Conservation (phyloP, 2,113 vertebrate species). For the Trogon melanurus region DNA sequence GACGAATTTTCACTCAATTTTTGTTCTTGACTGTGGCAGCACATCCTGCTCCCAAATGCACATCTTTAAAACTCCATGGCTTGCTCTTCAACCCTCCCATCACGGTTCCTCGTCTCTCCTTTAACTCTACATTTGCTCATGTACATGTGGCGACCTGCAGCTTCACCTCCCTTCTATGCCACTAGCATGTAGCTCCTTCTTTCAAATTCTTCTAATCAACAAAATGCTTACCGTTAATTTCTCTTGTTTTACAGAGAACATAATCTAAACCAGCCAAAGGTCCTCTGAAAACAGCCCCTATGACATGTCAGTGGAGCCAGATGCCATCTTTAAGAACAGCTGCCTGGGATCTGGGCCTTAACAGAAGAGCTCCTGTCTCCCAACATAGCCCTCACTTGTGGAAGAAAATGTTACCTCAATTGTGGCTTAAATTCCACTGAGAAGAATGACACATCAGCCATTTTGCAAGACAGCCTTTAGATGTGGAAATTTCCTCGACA, state of each 20-base stretch:
- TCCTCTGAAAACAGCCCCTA: not conserved
- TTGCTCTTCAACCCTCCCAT: not conserved
- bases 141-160: not conserved
- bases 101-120: not conserved
- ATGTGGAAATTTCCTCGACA: not conserved
- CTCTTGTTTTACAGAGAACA: not conserved
- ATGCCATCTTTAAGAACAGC: not conserved
- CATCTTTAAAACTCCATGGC: not conserved
- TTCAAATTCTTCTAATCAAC: not conserved
- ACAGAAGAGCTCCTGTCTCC: not conserved
- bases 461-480: not conserved
- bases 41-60: not conserved
- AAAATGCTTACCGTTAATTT: not conserved
- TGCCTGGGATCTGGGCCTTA: not conserved
- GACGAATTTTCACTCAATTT: not conserved
- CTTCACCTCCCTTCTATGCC: not conserved
- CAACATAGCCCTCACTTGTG: not conserved
- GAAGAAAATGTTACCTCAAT: not conserved
- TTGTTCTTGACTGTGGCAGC: not conserved
- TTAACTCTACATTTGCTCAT: not conserved
- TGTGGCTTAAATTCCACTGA: not conserved
- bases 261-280: not conserved
- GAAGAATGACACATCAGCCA: not conserved
- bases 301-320: not conserved
- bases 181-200: not conserved